Evolutionary conservation across 2,797 vertebrate genomes (phyloP), one percentile per base, ranked within the genome.

Genomic region (Tauraco hartlaubi): DNA sequence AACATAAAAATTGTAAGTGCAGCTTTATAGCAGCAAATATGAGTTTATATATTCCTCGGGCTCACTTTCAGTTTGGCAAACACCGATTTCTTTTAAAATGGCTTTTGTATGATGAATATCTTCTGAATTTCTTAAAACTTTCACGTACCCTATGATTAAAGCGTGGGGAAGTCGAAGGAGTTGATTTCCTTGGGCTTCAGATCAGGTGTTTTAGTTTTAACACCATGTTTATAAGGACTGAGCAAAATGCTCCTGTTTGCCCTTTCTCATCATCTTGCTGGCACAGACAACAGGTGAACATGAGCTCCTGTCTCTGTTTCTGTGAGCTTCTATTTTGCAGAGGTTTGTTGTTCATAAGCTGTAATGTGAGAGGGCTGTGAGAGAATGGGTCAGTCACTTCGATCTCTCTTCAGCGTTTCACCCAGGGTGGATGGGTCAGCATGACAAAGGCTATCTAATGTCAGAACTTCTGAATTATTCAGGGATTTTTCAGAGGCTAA

Each of bases 401-500:
- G 46, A 84, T 92, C 87, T 97, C 85, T 96, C 88, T 88, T 96
- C 74, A 61, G 44, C 17, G 3, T 92, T 97, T 96, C 91, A 90
- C 64, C 77, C 67, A 72, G 69, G 9, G 41, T 91, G 71, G 72
- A 75, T 88, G 93, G 86, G 91, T 91, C 96, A 88, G 73, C 86
- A 62, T 90, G 83, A 89, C 94, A 88, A 87, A 95, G 72, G 72
- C 91, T 98, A 96, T 99, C 98, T 91, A 82, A 91, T 98, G 75
- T 94, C 97, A 98, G 92, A 96, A 97, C 97, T 92, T 76, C 59
- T 99, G 74, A 98, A 99, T 99, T 98, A 99, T 99, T 99, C 74
- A 99, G 90, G 72, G 83, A 52, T 88, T 95, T 58, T 97, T 98
- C 95, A 97, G 93, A 87, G 55, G 61, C 92, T 96, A 82, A 95